These are phyloP conservation scores for Drosophila cyrtoloma DNA, from an alignment of 2,888 invertebrate species.

Conservation along the genomic window DNA sequence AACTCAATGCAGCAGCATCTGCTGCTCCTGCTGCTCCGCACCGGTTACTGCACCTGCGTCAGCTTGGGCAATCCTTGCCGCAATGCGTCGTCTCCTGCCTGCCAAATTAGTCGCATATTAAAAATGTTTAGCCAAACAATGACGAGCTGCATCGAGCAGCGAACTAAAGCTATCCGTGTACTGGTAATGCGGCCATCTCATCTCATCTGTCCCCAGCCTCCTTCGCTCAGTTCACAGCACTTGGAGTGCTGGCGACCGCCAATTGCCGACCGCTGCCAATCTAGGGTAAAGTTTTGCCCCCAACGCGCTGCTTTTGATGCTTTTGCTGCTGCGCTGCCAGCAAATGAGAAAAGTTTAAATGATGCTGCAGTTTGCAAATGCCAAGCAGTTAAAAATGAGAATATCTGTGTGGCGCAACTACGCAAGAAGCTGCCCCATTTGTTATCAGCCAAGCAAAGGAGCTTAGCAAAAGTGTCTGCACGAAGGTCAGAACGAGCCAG, in stretches of 20 bases:
- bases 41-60: conserved; percentile 15
- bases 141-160: conserved; percentile 45
- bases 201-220: conserved; percentile 8
- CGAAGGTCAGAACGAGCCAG: conserved; percentile 36
- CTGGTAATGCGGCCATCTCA: conserved; percentile 4
- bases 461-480: conserved; percentile 21
- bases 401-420: conserved; percentile 57
- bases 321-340: conserved; percentile 51
- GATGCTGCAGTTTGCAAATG: conserved; percentile 81
- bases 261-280: conserved; percentile 48
- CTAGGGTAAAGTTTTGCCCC: conserved; percentile 61
- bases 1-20: conserved; percentile 24
- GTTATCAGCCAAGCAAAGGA: conserved; percentile 55
- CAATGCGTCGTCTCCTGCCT: conserved; percentile 66
- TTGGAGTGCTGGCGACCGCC: neutral
- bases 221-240: neutral
- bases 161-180: conserved; percentile 6
- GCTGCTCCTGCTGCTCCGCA: neutral
- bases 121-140: conserved; percentile 79
- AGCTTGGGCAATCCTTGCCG: conserved; percentile 50
- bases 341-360: conserved; percentile 82
- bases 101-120: conserved; percentile 79
- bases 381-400: conserved; percentile 78
- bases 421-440: conserved; percentile 63
- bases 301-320: conserved; percentile 25